Evolutionary conservation across 2,797 vertebrate species (phyloP), one percentile per base, ranked within the genome.

Genomic region (Cephalopachus bancanus): DNA sequence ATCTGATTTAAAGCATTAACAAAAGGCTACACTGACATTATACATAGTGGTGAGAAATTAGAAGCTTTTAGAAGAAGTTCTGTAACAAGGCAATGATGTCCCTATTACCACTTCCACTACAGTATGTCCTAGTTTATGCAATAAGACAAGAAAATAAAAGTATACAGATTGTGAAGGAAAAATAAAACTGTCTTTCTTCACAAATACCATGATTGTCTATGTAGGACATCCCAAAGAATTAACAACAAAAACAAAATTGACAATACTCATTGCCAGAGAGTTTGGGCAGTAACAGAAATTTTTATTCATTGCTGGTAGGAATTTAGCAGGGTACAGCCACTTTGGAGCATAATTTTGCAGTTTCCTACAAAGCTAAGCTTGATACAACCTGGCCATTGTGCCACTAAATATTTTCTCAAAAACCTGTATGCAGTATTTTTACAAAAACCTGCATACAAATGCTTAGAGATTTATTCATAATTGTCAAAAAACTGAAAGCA

Each of bases 141-240:
- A 33, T 91, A 85, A 81, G 33, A 79, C 26, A 96, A 74, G 59
- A 87, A 89, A 95, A 91, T 17, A 86, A 33, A 90, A 1, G 0
- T 65, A 33, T 65, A 65, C 4, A 62, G 2, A 57, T 72, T 37
- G 7, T 49, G 60, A 69, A 88, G 10, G 37, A 79, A 88, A 78
- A 62, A 67, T 64, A 64, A 67, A 74, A 51, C 2, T 74, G 10
- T 37, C 22, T 75, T 91, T 51, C 11, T 65, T 71, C 37, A 67
- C 14, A 83, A n/a, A 49, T 71, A 17, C 62, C 26, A 71, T 55
- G 53, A 12, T 44, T 44, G 44, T 20, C 11, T 76, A 14, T 12
- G 7, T 1, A 83, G 85, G 91, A 81, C n/a, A 81, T 74, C 75
- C 9, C 26, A 72, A 88, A 85, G 57, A 78, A 55, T 51, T 81